phyloP scores from a whole-genome alignment of 2,888 invertebrate species.

The Hydriomena furcata region DNA sequence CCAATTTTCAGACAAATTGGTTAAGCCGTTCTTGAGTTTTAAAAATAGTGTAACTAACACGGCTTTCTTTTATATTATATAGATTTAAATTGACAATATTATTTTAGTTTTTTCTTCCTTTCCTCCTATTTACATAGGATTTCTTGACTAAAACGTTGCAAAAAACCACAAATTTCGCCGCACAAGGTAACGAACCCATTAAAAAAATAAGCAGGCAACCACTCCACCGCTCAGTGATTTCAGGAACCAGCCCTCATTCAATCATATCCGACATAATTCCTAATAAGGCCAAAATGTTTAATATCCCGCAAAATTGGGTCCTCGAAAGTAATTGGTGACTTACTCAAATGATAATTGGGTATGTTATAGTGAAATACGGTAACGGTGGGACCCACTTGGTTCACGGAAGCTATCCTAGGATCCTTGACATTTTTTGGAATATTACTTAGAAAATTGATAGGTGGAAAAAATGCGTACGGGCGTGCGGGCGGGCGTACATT shows the following conservation, averaged over 20 bases:
- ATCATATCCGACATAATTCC: slow-evolving; percentile 27
- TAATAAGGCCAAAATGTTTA: slow-evolving; percentile 35
- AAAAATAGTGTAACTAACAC: too few relatives aligned
- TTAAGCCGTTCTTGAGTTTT: too few relatives aligned
- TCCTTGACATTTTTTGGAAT: not conserved
- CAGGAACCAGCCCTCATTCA: slow-evolving; percentile 12
- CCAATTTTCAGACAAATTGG: too few relatives aligned
- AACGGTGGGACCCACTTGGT: not conserved
- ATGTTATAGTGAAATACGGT: slow-evolving; percentile 30
- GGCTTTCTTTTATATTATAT: too few relatives aligned
- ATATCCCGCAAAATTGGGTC: slow-evolving; percentile 38
- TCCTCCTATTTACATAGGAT: too few relatives aligned
- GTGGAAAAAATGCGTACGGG: too few relatives aligned
- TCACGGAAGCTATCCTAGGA: not conserved
- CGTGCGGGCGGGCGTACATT: too few relatives aligned
- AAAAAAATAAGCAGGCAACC: slow-evolving; percentile 1
- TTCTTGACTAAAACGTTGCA: not conserved
- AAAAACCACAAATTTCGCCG: too few relatives aligned
- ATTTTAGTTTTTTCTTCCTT: too few relatives aligned
- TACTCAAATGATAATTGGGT: slow-evolving; percentile 35
- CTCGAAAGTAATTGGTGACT: slow-evolving; percentile 33
- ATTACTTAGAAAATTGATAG: too few relatives aligned
- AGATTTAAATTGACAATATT: too few relatives aligned
- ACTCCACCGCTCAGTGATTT: slow-evolving; percentile 1
- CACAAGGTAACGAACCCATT: not conserved